phyloP scores from a whole-genome alignment of 2,797 vertebrate species.

The Syngnathus rostellatus region DNA sequence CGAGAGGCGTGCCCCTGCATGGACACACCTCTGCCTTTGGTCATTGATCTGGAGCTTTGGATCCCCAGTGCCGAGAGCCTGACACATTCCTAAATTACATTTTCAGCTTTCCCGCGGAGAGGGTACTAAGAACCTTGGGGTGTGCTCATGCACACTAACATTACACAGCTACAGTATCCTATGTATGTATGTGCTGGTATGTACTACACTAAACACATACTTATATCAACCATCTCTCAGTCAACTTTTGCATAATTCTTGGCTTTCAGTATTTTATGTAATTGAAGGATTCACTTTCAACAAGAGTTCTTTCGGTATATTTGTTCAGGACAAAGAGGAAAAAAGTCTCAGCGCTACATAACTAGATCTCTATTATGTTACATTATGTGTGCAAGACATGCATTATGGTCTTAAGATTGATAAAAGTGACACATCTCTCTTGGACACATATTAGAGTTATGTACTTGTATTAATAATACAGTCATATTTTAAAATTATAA shows the following conservation, averaged over 20 bases:
- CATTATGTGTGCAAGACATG: not conserved
- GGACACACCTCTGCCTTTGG: conserved; percentile 53
- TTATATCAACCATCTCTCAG: not conserved
- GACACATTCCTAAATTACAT: conserved; percentile 51
- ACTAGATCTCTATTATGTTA: not conserved
- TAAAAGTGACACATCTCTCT: not conserved
- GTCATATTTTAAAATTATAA: not conserved
- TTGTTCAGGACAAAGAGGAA: not conserved
- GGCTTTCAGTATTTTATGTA: not conserved
- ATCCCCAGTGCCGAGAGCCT: conserved; percentile 32
- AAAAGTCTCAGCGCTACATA: not conserved
- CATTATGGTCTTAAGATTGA: not conserved
- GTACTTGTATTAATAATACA: not conserved
- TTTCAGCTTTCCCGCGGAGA: conserved; percentile 45
- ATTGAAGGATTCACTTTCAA: not conserved
- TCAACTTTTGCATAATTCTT: not conserved
- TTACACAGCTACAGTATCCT: not conserved
- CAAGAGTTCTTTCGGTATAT: not conserved
- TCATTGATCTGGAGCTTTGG: conserved; percentile 31
- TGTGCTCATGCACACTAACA: conserved; percentile 19
- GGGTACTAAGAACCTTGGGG: conserved; percentile 31
- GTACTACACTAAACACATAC: not conserved
- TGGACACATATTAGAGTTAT: not conserved
- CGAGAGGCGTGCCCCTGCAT: conserved; percentile 40
- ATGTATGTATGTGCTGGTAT: not conserved